Conservation (phyloP, 1,140 invertebrate species). For the Leptinotarsa undecemlineata region DNA sequence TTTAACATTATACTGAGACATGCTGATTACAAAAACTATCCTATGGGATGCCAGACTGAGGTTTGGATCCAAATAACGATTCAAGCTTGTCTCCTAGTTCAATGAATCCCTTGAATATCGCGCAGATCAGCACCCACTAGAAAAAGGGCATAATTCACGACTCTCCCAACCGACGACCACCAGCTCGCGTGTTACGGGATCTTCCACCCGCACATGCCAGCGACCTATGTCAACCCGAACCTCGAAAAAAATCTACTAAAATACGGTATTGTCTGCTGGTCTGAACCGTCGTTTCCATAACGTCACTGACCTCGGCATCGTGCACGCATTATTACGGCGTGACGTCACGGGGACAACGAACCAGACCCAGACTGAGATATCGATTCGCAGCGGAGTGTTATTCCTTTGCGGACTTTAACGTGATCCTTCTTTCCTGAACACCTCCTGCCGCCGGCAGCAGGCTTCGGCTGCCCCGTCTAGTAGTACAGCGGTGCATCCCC, state of each 20-base stretch:
- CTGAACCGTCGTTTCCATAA: slow-evolving; percentile 1
- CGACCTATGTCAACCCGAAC: slow-evolving; percentile 19
- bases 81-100: too few species aligned
- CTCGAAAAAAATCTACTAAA: slow-evolving; percentile 12
- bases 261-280: slow-evolving; percentile 19
- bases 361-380: slow-evolving; percentile 27
- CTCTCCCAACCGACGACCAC: neutral
- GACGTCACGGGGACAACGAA: slow-evolving; percentile 28
- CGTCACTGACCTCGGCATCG: slow-evolving; percentile 24
- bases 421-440: slow-evolving; percentile 8
- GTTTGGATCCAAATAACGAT: too few species aligned
- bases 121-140: too few species aligned
- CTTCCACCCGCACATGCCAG: slow-evolving; percentile 6
- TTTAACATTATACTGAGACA: too few species aligned
- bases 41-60: too few species aligned
- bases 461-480: neutral
- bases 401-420: slow-evolving; percentile 12
- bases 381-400: slow-evolving; percentile 19
- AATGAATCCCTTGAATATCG: too few species aligned
- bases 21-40: too few species aligned
- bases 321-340: slow-evolving; percentile 25
- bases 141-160: neutral
- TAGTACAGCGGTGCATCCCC: too few species aligned
- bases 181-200: neutral
- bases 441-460: neutral